These are phyloP conservation scores for Drosophila recens DNA, from an alignment of 2,888 invertebrate species.

Conservation along the genomic window DNA sequence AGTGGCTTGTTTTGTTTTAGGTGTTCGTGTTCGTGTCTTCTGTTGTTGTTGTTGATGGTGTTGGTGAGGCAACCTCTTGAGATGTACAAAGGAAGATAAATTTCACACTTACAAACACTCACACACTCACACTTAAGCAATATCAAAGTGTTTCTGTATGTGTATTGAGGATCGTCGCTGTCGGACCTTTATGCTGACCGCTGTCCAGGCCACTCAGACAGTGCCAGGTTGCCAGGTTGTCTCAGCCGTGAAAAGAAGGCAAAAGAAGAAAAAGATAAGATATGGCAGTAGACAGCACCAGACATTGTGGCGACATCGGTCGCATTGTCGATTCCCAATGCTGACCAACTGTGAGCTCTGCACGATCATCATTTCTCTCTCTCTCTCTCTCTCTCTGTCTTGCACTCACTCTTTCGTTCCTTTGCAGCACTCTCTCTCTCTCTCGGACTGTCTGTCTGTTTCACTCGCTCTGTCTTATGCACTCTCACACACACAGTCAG, in stretches of 20 bases:
- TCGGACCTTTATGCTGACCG: constrained; percentile 65
- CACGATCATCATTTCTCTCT: constrained; percentile 39
- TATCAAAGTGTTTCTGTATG: constrained; percentile 12
- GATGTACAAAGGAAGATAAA: constrained; percentile 82
- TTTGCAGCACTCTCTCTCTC: constrained; percentile 5
- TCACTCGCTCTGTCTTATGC: constrained; percentile 5
- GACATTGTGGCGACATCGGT: constrained; percentile 83
- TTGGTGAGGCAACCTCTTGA: constrained; percentile 79
- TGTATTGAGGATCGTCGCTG: constrained; percentile 34
- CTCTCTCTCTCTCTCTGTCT: constrained; percentile 1
- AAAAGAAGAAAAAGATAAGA: constrained; percentile 78
- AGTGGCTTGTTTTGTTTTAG: constrained; percentile 66
- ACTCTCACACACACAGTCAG: constrained; percentile 10
- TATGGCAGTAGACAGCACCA: constrained; percentile 82
- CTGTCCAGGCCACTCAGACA: constrained; percentile 44
- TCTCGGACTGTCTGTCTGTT: constrained; percentile 9
- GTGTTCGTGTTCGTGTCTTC: constrained; percentile 39
- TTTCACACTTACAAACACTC: constrained; percentile 69
- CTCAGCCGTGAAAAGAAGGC: constrained; percentile 35
- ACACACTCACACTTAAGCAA: constrained; percentile 9
- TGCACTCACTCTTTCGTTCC: neutral
- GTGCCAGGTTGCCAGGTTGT: constrained; percentile 3
- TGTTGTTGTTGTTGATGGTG: constrained; percentile 27
- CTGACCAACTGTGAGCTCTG: constrained; percentile 41
- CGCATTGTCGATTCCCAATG: constrained; percentile 57